phyloP scores from a whole-genome alignment of 1,140 invertebrate species.

The Riptortus pedestris region DNA sequence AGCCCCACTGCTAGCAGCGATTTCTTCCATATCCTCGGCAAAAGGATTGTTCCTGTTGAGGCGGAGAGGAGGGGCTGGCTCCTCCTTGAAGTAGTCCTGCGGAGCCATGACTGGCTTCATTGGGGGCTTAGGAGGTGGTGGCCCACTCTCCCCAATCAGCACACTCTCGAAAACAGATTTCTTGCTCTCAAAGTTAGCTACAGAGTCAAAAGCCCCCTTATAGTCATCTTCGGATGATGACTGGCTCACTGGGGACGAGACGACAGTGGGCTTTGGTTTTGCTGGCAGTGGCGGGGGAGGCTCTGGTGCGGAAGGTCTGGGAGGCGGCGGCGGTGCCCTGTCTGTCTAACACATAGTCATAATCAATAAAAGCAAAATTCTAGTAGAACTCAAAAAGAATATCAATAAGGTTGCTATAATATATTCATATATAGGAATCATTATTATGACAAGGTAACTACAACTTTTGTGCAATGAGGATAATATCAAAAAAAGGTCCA shows the following conservation, averaged over 20 bases:
- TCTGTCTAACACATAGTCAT: constrained; percentile 15
- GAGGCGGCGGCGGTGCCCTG: constrained; percentile 22
- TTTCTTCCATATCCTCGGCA: constrained; percentile 27
- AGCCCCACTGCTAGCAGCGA: neutral
- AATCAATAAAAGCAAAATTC: neutral
- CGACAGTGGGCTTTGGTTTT: constrained; percentile 25
- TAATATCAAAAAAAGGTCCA: no score
- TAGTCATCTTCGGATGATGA: constrained; percentile 24
- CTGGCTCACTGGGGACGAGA: constrained; percentile 26
- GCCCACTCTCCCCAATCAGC: neutral
- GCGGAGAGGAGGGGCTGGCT: neutral
- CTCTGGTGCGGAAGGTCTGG: constrained; percentile 18
- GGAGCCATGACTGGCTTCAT: neutral
- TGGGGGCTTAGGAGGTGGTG: neutral
- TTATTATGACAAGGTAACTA: no score
- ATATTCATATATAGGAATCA: no score
- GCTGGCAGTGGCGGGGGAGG: constrained; percentile 20
- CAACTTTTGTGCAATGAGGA: no score
- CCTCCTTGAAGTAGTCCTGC: neutral
- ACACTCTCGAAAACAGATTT: constrained; percentile 25
- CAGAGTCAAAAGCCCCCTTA: constrained; percentile 24
- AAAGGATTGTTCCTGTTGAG: constrained; percentile 26
- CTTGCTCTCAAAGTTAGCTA: constrained; percentile 28
- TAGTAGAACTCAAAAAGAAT: no score
- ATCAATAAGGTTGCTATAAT: no score